These are phyloP conservation scores for Dryoscopus gambensis DNA, from an alignment of 2,113 vertebrate genomes.

Conservation along the genomic window DNA sequence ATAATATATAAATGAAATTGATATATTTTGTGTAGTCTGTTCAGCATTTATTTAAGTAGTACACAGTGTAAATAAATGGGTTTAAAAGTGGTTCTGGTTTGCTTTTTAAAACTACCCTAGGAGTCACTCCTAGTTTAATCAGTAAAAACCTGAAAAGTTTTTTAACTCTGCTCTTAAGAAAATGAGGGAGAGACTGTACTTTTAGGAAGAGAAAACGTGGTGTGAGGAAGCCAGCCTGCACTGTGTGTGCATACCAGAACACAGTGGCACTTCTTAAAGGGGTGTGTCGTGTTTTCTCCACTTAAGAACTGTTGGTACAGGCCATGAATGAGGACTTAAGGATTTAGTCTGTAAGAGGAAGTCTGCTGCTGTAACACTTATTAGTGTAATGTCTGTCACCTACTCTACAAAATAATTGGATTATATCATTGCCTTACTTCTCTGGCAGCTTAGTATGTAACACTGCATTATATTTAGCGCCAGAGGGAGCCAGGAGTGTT, in stretches of 20 bases:
- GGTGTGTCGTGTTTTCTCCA: background rate
- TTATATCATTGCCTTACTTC: background rate
- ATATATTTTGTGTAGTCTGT: background rate
- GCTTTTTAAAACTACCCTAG: background rate
- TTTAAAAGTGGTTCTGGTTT: background rate
- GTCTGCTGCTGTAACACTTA: background rate
- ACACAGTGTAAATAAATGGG: background rate
- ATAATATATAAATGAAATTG: background rate
- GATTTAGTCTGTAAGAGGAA: background rate
- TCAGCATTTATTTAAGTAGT: background rate
- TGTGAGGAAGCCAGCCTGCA: rapidly evolving
- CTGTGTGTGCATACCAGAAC: rapidly evolving
- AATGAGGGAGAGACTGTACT: background rate
- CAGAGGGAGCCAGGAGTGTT: slow-evolving; percentile 51
- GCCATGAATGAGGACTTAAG: background rate
- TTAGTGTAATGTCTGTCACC: background rate
- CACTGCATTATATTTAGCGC: background rate
- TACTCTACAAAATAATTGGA: background rate
- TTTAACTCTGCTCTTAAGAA: background rate
- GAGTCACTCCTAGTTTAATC: background rate
- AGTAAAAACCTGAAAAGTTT: background rate
- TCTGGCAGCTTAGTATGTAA: background rate
- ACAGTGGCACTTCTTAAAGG: background rate
- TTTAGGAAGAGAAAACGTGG: rapidly evolving
- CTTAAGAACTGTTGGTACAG: background rate